phyloP scores from a whole-genome alignment of 1,140 invertebrate genomes.

The Conopomorpha cramerella region DNA sequence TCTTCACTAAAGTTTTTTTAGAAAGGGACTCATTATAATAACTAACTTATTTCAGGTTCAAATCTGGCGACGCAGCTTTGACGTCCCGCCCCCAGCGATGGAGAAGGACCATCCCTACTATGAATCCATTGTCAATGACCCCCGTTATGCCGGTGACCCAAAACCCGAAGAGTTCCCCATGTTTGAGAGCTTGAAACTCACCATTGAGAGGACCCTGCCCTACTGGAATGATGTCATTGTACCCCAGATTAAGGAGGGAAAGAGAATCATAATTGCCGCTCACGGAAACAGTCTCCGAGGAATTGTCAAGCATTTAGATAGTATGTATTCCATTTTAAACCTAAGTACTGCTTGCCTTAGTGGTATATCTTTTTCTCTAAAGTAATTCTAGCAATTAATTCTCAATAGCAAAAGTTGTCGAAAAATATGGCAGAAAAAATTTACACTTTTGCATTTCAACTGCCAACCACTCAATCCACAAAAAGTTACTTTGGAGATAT shows the following conservation, averaged over 20 bases:
- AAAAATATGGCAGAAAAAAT: no score
- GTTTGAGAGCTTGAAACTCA: slow-evolving; percentile 92
- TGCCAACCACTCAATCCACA: no score
- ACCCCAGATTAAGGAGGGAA: slow-evolving; percentile 87
- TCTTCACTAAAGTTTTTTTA: no score
- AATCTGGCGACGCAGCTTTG: slow-evolving; percentile 95
- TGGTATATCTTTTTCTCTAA: slow-evolving; percentile 4
- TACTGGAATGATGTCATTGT: slow-evolving; percentile 97
- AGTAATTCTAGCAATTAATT: slow-evolving; percentile 2
- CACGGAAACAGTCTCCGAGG: slow-evolving; percentile 95
- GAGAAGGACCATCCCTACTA: slow-evolving; percentile 83
- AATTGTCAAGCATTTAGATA: slow-evolving; percentile 94
- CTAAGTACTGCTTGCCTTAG: no score
- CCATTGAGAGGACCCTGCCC: slow-evolving; percentile 85
- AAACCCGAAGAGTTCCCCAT: slow-evolving; percentile 84
- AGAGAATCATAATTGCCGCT: slow-evolving; percentile 90
- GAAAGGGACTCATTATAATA: no score
- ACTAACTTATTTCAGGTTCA: no score
- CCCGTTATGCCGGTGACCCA: slow-evolving; percentile 76
- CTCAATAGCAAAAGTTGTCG: no score
- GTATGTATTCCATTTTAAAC: no score
- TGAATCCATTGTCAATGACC: slow-evolving; percentile 80
- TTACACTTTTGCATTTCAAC: no score
- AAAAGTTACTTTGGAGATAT: no score
- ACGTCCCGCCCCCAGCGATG: slow-evolving; percentile 90